Evolutionary conservation across 2,888 invertebrate species (phyloP).

Genomic region (Pollenia angustigena): DNA sequence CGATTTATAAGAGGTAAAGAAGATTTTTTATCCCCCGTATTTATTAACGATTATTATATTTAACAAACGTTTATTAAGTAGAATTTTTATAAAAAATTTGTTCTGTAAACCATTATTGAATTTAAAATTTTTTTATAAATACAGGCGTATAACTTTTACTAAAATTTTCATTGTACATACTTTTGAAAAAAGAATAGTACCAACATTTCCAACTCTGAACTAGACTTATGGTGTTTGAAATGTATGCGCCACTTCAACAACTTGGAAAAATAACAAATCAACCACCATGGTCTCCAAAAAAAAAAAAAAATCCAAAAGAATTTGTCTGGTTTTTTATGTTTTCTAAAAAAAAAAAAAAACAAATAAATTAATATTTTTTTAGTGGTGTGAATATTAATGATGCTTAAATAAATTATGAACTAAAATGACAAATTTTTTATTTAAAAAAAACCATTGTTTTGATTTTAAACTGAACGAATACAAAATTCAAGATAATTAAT

Average conservation of each 20-base stretch:
- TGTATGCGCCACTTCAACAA: slow-evolving; percentile 52
- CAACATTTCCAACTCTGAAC: background rate
- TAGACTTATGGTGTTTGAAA: background rate
- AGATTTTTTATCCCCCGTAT: too few relatives aligned
- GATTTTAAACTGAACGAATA: background rate
- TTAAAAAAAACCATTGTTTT: slow-evolving; percentile 2
- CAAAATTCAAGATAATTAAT: background rate
- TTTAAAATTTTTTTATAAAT: too few relatives aligned
- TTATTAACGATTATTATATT: too few relatives aligned
- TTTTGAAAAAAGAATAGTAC: too few relatives aligned
- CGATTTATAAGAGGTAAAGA: too few relatives aligned
- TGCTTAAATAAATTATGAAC: slow-evolving; percentile 9
- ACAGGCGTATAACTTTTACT: too few relatives aligned
- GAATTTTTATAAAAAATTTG: too few relatives aligned
- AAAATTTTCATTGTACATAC: too few relatives aligned
- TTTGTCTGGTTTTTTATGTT: slow-evolving; percentile 30
- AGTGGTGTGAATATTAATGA: slow-evolving; percentile 44
- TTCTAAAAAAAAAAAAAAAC: background rate
- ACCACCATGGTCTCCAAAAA: background rate
- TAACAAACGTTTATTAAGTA: too few relatives aligned
- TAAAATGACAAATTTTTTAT: slow-evolving; percentile 51
- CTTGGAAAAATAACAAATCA: slow-evolving; percentile 7
- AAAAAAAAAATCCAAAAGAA: slow-evolving; percentile 39
- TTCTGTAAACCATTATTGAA: too few relatives aligned
- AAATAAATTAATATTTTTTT: slow-evolving; percentile 13